Evolutionary conservation across 2,888 invertebrate genomes (phyloP), one percentile per base, ranked within the genome.

Genomic region (Tineola bisselliella): DNA sequence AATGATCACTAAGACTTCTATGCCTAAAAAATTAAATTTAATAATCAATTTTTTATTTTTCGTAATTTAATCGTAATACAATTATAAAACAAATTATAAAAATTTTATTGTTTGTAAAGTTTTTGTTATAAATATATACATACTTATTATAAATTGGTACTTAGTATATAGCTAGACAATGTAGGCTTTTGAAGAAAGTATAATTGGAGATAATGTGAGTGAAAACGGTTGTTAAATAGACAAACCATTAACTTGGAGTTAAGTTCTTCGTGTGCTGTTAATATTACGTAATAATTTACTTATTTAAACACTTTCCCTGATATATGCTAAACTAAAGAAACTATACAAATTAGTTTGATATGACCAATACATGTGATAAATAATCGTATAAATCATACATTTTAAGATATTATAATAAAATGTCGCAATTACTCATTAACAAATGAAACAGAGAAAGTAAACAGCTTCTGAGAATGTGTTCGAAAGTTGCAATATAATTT

Each of bases 201-300:
- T 48, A 48, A 13, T 48, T 38, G 38, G 10, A 38, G 48, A 15
- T n/a, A 17, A 48, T 48, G 48, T 48, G 17, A 48, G 48, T 17
- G 48, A 48, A 48, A 48, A 48, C 48, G n/a, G 48, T 48, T 15
- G 48, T 48, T 17, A 48, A 48, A 48, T 48, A 48, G 48, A 48
- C 13, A 48, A 15, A 13, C 4, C 17, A 48, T 48, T 48, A 48
- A 17, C 48, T 17, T 48, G 10, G 48, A 13, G 15, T 3, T 38
- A 38, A 38, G 3, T 48, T 15, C 15, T 48, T 43, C 3, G 43
- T 5, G n/a, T 43, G 5, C 43, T 8, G 17, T 15, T n/a, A 10
- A 38, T 38, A 48, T 48, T 48, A 48, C 15, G 15, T 48, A 48
- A 48, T 17, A 48, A 8, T 17, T 48, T 38, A 38, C 38, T 38